Conservation (phyloP, 2,113 vertebrate species). For the western clawed frog (Xenopus tropicalis) region UCB_Xtro_10.0 CM004447.2:127088501-127089000, state of each 20-base stretch:
- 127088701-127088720: neutral
- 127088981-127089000: too few species aligned
- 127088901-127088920: too few species aligned
- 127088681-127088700: conserved; percentile 55
- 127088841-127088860: conserved; percentile 34
- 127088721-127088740: neutral
- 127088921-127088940: too few species aligned
- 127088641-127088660: conserved; percentile 70
- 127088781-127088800: too few species aligned
- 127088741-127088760: too few species aligned
- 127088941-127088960: too few species aligned
- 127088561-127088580: conserved; percentile 86
- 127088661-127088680: conserved; percentile 75
- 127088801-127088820: too few species aligned
- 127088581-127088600: conserved; percentile 88
- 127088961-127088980: too few species aligned
- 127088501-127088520: conserved; percentile 90
- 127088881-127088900: too few species aligned
- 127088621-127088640: conserved; percentile 67
- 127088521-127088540: conserved; percentile 91
- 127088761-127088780: too few species aligned
- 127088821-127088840: too few species aligned
- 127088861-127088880: too few species aligned
- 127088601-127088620: conserved; percentile 83
- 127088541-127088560: conserved; percentile 93